These are phyloP conservation scores for Trichomycterus rosablanca DNA, from an alignment of 2,113 vertebrate species.

Conservation along the genomic window DNA sequence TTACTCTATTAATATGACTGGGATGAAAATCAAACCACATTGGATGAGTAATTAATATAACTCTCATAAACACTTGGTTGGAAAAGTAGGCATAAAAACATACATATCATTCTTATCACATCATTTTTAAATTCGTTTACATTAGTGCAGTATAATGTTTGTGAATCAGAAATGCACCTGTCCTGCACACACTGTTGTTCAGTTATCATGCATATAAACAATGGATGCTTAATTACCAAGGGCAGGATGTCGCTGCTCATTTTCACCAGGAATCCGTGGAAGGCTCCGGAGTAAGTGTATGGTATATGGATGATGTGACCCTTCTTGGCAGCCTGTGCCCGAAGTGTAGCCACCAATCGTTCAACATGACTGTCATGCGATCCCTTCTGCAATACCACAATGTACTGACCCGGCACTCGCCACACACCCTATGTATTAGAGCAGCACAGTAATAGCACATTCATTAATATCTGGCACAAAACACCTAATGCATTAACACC, in stretches of 20 bases:
- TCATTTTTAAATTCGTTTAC: too few relatives aligned
- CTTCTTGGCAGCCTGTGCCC: conserved; percentile 61
- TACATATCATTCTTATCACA: too few relatives aligned
- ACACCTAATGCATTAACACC: too few relatives aligned
- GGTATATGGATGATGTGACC: conserved; percentile 69
- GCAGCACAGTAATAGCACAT: background rate
- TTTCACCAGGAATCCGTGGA: conserved; percentile 68
- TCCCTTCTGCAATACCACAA: conserved; percentile 71
- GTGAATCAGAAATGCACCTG: too few relatives aligned
- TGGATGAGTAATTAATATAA: too few relatives aligned
- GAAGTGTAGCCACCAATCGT: conserved; percentile 58
- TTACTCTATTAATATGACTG: too few relatives aligned
- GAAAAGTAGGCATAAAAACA: too few relatives aligned
- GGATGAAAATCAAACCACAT: too few relatives aligned
- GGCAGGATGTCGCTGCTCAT: conserved; percentile 72
- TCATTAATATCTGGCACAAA: background rate
- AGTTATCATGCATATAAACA: too few relatives aligned
- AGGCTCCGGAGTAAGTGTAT: conserved; percentile 70
- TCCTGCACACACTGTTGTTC: too few relatives aligned
- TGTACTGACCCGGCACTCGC: conserved; percentile 76
- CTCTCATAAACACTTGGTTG: too few relatives aligned
- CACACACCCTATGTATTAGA: conserved; percentile 64
- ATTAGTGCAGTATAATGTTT: too few relatives aligned
- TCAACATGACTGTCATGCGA: conserved; percentile 59
- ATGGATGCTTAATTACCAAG: conserved; percentile 56